Percentiles rank a stretch among this genome's conserved stretches.
phyloP scores from a whole-genome alignment of 2,797 vertebrate species.

The Pelobates cultripes region DNA sequence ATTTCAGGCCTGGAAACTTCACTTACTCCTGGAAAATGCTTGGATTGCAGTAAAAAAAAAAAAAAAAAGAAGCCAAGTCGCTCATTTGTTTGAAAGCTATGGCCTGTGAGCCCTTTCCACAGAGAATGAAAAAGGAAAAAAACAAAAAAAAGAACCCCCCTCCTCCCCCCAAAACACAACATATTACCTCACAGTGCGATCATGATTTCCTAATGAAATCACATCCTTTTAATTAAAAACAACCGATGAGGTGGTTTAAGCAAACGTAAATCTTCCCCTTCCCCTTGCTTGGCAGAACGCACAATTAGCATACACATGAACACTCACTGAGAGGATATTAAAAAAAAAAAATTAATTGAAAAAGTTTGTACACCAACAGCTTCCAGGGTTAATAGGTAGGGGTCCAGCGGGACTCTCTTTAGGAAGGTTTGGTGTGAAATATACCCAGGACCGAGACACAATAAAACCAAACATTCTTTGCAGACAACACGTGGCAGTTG shows the following conservation, averaged over 20 bases:
- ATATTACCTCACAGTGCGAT: conserved; percentile 31
- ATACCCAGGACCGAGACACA: no score
- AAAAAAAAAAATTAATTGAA: neutral
- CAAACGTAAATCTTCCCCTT: conserved; percentile 3
- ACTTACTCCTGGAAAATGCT: conserved; percentile 36
- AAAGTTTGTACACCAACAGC: no score
- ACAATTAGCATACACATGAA: neutral
- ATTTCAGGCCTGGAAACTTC: conserved; percentile 38
- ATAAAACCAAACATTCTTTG: no score
- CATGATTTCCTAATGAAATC: conserved; percentile 37
- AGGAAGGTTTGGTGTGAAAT: no score
- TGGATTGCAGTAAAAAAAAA: neutral
- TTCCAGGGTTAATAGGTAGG: no score
- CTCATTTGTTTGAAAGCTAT: conserved; percentile 14
- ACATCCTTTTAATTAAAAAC: conserved; percentile 47
- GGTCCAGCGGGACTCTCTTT: no score
- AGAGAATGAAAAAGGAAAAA: conserved; percentile 1
- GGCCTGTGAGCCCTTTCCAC: conserved; percentile 3
- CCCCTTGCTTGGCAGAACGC: neutral
- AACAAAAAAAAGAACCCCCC: neutral
- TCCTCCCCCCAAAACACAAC: neutral
- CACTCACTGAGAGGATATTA: conserved; percentile 2
- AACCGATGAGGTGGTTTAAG: conserved; percentile 10
- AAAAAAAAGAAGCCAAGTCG: conserved; percentile 1
- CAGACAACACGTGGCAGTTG: no score